phyloP scores from a whole-genome alignment of 2,888 invertebrate species.

The Andrena dorsata region DNA sequence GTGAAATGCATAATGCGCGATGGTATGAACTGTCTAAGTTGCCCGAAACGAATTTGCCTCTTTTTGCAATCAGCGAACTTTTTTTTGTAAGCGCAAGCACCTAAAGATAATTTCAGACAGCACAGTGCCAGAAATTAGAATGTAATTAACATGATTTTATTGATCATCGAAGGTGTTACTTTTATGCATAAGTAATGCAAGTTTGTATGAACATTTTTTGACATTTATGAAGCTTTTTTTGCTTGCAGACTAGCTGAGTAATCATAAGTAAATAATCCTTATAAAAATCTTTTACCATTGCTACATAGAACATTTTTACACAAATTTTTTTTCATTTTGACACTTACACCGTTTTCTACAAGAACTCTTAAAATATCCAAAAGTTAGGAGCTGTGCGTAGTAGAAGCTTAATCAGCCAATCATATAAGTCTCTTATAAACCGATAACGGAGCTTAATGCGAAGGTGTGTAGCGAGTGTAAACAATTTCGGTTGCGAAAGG shows the following conservation, averaged over 20 bases:
- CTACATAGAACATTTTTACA: too few species aligned
- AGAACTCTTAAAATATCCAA: too few species aligned
- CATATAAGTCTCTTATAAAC: too few species aligned
- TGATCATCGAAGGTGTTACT: too few species aligned
- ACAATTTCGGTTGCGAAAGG: conserved; percentile 7
- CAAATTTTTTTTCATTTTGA: too few species aligned
- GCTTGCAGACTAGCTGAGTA: too few species aligned
- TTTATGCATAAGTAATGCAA: too few species aligned
- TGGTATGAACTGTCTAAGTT: conserved; percentile 70
- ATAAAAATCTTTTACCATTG: too few species aligned
- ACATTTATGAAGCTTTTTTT: not conserved
- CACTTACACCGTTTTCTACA: too few species aligned
- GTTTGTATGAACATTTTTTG: not conserved
- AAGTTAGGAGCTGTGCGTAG: too few species aligned
- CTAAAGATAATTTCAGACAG: conserved; percentile 17
- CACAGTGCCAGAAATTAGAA: conserved; percentile 5
- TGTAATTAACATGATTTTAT: not conserved
- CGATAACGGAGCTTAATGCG: not conserved
- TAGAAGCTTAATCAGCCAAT: not conserved
- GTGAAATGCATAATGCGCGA: conserved; percentile 82
- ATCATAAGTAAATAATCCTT: too few species aligned
- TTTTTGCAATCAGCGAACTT: conserved; percentile 58
- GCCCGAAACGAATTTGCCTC: conserved; percentile 71
- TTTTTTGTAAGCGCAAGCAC: not conserved
- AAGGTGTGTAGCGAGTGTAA: conserved; percentile 11